Percentiles rank a stretch among this genome's conserved stretches.
Evolutionary conservation across 2,797 vertebrate species (phyloP).

Genomic region (Characodon lateralis): DNA sequence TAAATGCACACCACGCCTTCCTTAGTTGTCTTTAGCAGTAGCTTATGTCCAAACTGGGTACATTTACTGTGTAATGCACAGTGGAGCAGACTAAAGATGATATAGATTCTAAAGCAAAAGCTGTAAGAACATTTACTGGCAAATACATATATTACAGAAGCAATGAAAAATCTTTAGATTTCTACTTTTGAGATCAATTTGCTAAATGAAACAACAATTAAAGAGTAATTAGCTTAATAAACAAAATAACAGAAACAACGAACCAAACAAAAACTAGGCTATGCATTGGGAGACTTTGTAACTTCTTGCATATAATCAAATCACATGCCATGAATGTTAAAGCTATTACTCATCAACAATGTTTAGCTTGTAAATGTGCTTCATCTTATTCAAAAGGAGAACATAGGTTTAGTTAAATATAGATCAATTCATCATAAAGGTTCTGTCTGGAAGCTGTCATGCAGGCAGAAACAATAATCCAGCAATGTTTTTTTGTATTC

Average conservation of each 20-base stretch:
- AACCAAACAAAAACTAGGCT: neutral
- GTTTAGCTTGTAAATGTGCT: neutral
- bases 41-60: neutral
- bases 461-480: neutral
- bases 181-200: neutral
- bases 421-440: neutral
- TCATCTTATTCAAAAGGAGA: neutral
- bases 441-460: neutral
- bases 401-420: neutral
- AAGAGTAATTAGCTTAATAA: neutral
- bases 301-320: neutral
- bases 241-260: neutral
- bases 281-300: neutral
- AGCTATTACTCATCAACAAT: neutral
- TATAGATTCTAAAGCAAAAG: rapidly evolving
- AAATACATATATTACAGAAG: neutral
- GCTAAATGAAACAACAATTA: neutral
- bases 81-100: neutral
- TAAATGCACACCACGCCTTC: neutral
- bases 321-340: neutral
- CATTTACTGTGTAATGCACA: neutral
- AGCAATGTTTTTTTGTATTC: neutral
- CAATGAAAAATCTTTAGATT: neutral
- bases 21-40: neutral
- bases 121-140: neutral